Conservation (phyloP, 2,888 invertebrate species). For the Synergus itoensis region DNA sequence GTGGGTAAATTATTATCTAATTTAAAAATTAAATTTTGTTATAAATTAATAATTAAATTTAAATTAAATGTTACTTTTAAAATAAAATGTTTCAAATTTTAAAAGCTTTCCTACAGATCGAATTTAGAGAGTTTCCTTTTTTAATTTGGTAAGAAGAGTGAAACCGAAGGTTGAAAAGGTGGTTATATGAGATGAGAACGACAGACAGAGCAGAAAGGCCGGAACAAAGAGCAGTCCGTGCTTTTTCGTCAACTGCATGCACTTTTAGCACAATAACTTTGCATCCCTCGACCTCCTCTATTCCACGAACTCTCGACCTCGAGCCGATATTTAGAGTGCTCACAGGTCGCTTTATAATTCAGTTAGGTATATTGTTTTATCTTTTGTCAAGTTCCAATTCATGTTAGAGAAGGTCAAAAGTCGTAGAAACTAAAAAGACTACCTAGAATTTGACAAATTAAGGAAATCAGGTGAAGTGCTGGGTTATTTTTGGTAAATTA, state of each 20-base stretch:
- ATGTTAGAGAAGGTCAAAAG: conserved; percentile 52
- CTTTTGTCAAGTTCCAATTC: conserved; percentile 47
- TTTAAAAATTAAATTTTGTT: neutral
- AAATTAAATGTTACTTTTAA: too few species aligned
- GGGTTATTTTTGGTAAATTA: too few species aligned
- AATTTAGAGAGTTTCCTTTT: too few species aligned
- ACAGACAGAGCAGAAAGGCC: conserved; percentile 33
- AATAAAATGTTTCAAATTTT: too few species aligned
- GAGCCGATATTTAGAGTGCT: conserved; percentile 63
- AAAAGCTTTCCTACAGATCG: too few species aligned
- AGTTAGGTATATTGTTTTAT: conserved; percentile 63
- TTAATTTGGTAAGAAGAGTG: neutral
- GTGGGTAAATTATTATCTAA: conserved; percentile 78
- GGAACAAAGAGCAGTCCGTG: conserved; percentile 9
- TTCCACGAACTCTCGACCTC: conserved; percentile 69
- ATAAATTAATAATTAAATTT: too few species aligned
- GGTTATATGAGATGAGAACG: conserved; percentile 23
- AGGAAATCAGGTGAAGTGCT: too few species aligned
- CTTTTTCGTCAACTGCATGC: conserved; percentile 19
- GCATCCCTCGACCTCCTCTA: conserved; percentile 63
- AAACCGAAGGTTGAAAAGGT: neutral
- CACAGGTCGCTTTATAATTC: conserved; percentile 63
- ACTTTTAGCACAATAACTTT: conserved; percentile 48
- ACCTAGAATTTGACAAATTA: neutral
- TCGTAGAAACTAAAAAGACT: conserved; percentile 39